Conservation (phyloP, 2,113 vertebrate species). For the Anseranas semipalmata region DNA sequence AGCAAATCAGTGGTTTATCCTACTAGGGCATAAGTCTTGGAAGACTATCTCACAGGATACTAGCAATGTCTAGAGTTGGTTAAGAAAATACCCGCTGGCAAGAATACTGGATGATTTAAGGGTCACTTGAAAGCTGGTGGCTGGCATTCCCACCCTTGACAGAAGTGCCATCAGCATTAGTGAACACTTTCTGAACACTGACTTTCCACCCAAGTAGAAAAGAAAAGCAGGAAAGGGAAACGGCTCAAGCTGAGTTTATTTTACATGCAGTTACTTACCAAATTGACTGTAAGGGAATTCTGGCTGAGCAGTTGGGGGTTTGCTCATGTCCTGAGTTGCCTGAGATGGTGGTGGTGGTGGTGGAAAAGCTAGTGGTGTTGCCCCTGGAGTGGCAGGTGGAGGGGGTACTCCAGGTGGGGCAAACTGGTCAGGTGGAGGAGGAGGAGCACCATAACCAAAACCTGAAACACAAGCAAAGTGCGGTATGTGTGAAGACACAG, state of each 20-base stretch:
- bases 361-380: conserved; percentile 91
- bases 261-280: conserved; percentile 82
- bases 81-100: background rate
- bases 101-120: background rate
- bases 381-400: conserved; percentile 92
- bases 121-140: background rate
- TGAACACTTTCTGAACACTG: background rate
- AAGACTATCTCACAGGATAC: background rate
- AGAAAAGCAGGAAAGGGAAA: background rate
- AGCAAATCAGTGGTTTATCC: background rate
- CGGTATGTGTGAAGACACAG: fast-evolving
- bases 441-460: conserved; percentile 94
- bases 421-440: conserved; percentile 93
- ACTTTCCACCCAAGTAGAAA: background rate
- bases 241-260: background rate
- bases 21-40: background rate
- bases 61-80: background rate
- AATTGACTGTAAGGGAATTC: conserved; percentile 98
- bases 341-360: conserved; percentile 92
- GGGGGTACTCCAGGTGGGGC: conserved; percentile 91
- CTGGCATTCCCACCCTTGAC: background rate
- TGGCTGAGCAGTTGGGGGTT: conserved; percentile 92
- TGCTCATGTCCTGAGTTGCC: conserved; percentile 98
- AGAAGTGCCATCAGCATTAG: background rate
- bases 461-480: conserved; percentile 71